A percentile compares a stretch with the other conserved stretches of the same genome.
Conservation (phyloP, 1,140 invertebrate species). For the Leucophenga varia region DNA sequence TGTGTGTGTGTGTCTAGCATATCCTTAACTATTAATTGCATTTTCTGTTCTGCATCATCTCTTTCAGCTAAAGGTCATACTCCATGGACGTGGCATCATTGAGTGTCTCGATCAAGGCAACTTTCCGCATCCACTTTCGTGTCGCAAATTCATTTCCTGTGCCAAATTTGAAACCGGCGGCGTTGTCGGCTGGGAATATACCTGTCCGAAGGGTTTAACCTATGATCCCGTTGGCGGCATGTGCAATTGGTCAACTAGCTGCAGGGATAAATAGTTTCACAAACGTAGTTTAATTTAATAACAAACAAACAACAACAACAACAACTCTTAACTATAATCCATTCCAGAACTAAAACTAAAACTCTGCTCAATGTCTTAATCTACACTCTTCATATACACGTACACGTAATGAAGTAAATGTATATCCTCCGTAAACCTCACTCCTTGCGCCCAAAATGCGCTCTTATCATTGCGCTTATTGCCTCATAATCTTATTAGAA, state of each 20-base stretch:
- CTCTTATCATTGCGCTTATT: too few relatives aligned
- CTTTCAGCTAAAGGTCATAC: constrained; percentile 45
- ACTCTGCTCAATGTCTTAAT: too few relatives aligned
- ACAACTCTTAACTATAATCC: too few relatives aligned
- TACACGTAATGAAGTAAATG: too few relatives aligned
- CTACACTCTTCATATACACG: too few relatives aligned
- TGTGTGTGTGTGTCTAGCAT: too few relatives aligned
- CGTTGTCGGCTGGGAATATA: constrained; percentile 81
- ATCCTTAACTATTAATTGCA: not conserved
- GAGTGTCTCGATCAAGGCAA: constrained; percentile 84
- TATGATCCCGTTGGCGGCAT: constrained; percentile 87
- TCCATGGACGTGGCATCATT: constrained; percentile 63
- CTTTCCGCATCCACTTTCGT: constrained; percentile 84
- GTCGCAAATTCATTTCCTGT: constrained; percentile 86
- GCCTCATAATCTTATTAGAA: too few relatives aligned
- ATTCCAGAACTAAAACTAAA: too few relatives aligned
- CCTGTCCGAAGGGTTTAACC: constrained; percentile 78
- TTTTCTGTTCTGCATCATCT: constrained; percentile 20
- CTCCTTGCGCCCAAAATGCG: too few relatives aligned
- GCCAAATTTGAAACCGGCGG: constrained; percentile 75
- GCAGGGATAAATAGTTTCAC: constrained; percentile 55
- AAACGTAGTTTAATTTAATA: too few relatives aligned
- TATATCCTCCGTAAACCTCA: too few relatives aligned
- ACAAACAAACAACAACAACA: too few relatives aligned
- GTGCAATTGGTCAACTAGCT: constrained; percentile 83